phyloP scores from a whole-genome alignment of 2,888 invertebrate genomes.

The Lithophane ornitopus region DNA sequence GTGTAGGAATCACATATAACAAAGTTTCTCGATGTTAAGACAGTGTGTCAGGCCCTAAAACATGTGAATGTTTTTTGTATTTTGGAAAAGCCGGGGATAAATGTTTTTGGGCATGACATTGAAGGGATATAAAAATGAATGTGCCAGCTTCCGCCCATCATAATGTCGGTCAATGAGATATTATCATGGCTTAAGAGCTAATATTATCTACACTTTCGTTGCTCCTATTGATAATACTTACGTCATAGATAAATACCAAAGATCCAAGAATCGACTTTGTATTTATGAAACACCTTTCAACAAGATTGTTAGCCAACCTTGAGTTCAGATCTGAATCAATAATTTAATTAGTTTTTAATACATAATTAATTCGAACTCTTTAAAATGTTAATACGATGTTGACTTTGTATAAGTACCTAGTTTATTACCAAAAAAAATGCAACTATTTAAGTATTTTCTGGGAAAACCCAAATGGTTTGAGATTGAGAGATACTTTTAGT shows the following conservation, averaged over 20 bases:
- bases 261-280: slow-evolving; percentile 5
- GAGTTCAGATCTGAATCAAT: not conserved
- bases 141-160: not conserved
- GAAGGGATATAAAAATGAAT: not conserved
- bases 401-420: not conserved
- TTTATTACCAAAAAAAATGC: not conserved
- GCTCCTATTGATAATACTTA: not conserved
- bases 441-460: not conserved
- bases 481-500: not conserved
- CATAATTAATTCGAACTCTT: not conserved
- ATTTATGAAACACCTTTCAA: not conserved
- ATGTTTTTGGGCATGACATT: not conserved
- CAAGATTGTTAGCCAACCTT: not conserved
- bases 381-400: not conserved
- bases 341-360: not conserved
- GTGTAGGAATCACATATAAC: too few relatives aligned
- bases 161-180: not conserved
- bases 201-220: not conserved
- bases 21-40: too few relatives aligned
- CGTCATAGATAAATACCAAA: not conserved
- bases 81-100: not conserved
- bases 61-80: too few relatives aligned
- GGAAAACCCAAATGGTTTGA: not conserved
- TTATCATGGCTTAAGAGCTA: not conserved
- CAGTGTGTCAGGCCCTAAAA: not conserved